Evolutionary conservation across 2,113 vertebrate genomes (phyloP), one percentile per base, ranked within the genome.

Genomic region (Albula goreensis): DNA sequence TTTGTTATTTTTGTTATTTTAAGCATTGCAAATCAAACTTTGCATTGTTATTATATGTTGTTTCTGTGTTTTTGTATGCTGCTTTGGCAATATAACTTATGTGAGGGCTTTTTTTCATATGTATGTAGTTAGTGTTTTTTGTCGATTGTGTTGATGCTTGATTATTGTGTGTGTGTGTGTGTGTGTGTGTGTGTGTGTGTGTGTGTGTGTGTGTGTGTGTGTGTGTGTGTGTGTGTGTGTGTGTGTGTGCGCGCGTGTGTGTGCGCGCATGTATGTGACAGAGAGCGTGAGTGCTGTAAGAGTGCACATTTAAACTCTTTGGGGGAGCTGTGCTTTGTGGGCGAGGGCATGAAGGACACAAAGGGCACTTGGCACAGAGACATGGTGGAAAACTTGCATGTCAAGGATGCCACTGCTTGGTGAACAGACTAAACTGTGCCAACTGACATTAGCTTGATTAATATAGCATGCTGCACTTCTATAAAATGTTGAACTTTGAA

Each of bases 251-350:
- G 81, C 22, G 63, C 17, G 10, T 63, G 13, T 63, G 7, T 63
- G 60, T 11, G 60, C 3, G 15, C 17, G 60, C 50, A n/a, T 56
- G 81, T 82, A 19, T 81, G 80, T 81, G 80, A 17, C 8, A 50
- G 49, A 15, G 80, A 50, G 50, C n/a, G 80, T 81, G 80, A 15
- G 80, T 81, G 80, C n/a, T 15, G 31, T 48, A n/a, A 50, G 78
- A 17, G 78, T 80, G 10, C 4, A 48, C 10, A n/a, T 5, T 13
- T 13, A 50, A 2, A 51, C n/a, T 50, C 15, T 78, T 52, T 50
- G 15, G 17, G 79, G 9, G 79, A 81, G 53, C 85, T 81, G 85
- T 66, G 85, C 79, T 66, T 81, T 86, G 85, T 22, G n/a, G 11
- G 10, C 53, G 12, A 3, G 31, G 9, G 3, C 15, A 80, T 25